Percentiles rank a stretch among this genome's conserved stretches.
Conservation (phyloP, 2,888 invertebrate genomes). For the Dynastes tityus region DNA sequence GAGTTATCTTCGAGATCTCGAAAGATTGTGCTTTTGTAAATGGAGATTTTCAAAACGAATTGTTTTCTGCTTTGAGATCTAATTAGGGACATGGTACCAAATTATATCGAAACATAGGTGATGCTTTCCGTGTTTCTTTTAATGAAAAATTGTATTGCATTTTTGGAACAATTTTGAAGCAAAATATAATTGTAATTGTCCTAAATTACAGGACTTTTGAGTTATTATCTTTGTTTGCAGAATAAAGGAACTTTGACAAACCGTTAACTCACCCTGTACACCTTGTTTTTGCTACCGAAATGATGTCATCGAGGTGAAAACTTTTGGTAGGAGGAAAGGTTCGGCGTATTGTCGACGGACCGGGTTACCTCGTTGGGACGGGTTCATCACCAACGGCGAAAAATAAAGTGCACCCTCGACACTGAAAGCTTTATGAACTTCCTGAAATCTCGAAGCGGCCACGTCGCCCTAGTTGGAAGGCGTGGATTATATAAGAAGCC, state of each 20-base stretch:
- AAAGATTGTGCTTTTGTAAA: no score
- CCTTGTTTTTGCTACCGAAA: background rate
- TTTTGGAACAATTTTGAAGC: no score
- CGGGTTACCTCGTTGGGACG: background rate
- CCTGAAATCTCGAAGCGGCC: background rate
- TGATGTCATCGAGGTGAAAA: background rate
- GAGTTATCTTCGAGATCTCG: no score
- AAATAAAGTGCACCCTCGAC: conserved; percentile 44
- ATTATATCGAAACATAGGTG: no score
- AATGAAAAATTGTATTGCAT: no score
- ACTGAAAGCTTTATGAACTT: conserved; percentile 41
- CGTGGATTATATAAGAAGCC: conserved; percentile 5
- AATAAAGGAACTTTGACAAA: background rate
- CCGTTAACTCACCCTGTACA: background rate
- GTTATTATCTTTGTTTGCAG: background rate
- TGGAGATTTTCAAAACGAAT: no score
- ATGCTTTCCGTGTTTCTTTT: no score
- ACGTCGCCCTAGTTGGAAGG: background rate
- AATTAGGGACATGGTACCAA: no score
- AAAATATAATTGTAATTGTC: no score
- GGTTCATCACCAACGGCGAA: conserved; percentile 29
- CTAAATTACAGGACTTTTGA: no score
- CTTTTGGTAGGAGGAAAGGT: background rate
- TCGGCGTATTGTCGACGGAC: background rate
- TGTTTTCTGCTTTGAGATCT: no score